Base-by-base conservation (phyloP, 2,888 invertebrate species). In the Lasioglossum morio region DNA sequence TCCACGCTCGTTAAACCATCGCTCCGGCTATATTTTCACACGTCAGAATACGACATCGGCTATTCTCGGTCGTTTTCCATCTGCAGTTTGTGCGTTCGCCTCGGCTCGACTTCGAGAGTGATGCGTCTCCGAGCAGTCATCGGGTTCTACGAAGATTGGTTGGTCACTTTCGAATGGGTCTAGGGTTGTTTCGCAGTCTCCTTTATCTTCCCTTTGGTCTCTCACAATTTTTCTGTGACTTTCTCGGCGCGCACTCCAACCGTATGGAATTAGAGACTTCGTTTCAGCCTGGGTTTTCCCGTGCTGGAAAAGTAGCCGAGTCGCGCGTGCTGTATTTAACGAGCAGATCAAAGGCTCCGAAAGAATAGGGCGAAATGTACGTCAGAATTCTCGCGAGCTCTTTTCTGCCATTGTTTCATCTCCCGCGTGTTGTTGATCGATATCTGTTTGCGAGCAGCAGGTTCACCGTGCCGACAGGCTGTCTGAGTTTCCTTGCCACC, bases 11-110 rank as follows among this genome's bases (percentile, higher is more conserved):
- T 72, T 43, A 72, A 72, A 43, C 72, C 40, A 72, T 40, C 72
- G 34, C 91, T 93, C 93, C 93, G 93, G 91, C 88, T 85, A 87
- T 94, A 94, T 94, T 94, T 94, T 94, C 94, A 94, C 94, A 94
- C 27, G 43, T n/a, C n/a, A 46, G 27, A 46, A 46, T 30, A 30
- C 72, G 27, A 27, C 43, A 27, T 72, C 72, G 19, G 27, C 16
- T 72, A 43, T 72, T 43, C 72, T 27, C 72, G 72, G 43, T 72
- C 43, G 16, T 72, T 72, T 46, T 46, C 72, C 30, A 46, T 72
- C 43, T 16, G 16, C 16, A n/a, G 70, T 34, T 70, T 23, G 12
- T 19, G 72, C 19, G 46, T 72, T 72, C 30, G 46, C 16, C 2
- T 12, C 2, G 27, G 53, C 57, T 53, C 48, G 69, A 8, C 79